Conservation (phyloP, 2,888 invertebrate species). For the Arctia plantaginis region DNA sequence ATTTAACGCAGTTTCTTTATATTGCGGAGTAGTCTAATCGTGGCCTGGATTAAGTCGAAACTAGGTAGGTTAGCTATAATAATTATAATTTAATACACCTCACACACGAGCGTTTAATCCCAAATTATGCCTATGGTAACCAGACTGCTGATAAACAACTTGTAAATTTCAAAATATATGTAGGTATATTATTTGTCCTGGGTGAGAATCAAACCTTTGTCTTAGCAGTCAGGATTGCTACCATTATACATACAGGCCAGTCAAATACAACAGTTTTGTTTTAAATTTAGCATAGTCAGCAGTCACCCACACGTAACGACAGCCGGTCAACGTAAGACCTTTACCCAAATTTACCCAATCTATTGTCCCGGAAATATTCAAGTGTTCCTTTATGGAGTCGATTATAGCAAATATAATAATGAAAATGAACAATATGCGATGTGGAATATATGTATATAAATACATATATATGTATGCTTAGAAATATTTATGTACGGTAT, state of each 20-base stretch:
- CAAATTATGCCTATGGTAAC: too few species aligned
- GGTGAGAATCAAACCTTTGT: too few species aligned
- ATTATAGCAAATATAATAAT: not conserved
- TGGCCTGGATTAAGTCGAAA: not conserved
- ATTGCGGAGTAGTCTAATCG: not conserved
- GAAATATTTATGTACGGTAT: not conserved
- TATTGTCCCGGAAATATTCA: constrained; percentile 13
- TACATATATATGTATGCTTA: not conserved
- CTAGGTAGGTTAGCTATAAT: not conserved
- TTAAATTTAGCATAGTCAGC: constrained; percentile 2
- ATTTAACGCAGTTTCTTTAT: not conserved
- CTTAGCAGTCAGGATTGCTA: not conserved
- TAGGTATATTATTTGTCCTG: too few species aligned
- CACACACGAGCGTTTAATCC: too few species aligned
- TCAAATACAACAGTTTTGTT: not conserved
- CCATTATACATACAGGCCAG: not conserved
- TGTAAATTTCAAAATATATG: too few species aligned
- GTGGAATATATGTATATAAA: not conserved
- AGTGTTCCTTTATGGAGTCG: constrained; percentile 1
- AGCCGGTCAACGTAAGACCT: constrained; percentile 1
- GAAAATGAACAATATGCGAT: not conserved
- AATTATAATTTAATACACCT: too few species aligned
- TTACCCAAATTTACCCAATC: constrained; percentile 16
- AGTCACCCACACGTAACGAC: not conserved
- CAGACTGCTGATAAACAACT: too few species aligned